Evolutionary conservation across 2,888 invertebrate species (phyloP).

Genomic region (Periphyllus acericola): DNA sequence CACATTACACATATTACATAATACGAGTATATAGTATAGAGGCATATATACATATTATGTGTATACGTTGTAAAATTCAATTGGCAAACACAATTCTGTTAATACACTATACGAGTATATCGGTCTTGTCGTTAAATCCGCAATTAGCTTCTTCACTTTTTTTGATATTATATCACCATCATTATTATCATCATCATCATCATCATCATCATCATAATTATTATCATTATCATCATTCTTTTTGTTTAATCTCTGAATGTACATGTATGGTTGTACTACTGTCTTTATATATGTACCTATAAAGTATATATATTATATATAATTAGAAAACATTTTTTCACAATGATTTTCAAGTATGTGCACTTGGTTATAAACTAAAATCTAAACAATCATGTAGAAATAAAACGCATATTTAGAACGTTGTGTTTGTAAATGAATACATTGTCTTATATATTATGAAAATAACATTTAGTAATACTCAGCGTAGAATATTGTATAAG

Average conservation of each 20-base stretch:
- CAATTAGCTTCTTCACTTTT: slow-evolving; percentile 51
- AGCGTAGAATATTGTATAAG: no score
- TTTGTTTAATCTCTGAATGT: background rate
- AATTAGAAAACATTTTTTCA: no score
- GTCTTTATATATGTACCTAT: background rate
- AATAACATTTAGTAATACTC: no score
- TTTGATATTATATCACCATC: slow-evolving; percentile 19
- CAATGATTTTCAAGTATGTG: no score
- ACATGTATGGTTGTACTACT: background rate
- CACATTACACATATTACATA: background rate
- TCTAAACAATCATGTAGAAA: no score
- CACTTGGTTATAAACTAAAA: no score
- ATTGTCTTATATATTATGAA: no score
- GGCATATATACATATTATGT: background rate
- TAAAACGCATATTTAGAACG: no score
- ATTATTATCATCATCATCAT: background rate
- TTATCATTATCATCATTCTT: background rate
- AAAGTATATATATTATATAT: no score
- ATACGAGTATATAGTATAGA: no score
- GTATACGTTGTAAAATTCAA: slow-evolving; percentile 31
- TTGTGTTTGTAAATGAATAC: no score
- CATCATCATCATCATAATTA: background rate
- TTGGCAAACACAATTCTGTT: slow-evolving; percentile 25
- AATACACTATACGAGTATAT: background rate
- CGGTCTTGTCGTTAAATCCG: slow-evolving; percentile 29